Evolutionary conservation across 2,888 invertebrate genomes (phyloP).

Genomic region (Archaeoteleia sp.): DNA sequence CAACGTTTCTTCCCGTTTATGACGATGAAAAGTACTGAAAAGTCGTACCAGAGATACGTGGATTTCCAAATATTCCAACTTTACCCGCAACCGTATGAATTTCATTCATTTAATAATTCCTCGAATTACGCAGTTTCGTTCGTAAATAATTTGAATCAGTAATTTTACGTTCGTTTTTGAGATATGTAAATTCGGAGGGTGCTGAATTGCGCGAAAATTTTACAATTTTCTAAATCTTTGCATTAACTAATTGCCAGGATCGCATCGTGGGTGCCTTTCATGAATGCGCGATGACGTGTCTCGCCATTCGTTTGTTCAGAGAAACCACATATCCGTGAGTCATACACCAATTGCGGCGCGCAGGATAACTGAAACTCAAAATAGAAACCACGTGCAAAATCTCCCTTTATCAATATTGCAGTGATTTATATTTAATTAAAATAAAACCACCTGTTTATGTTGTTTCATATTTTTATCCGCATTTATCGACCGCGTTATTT

Average conservation of each 20-base stretch:
- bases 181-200: not conserved
- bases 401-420: slow-evolving; percentile 25
- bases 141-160: not conserved
- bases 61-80: slow-evolving; percentile 17
- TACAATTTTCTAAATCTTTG: not conserved
- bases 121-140: not conserved
- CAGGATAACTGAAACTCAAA: slow-evolving; percentile 34
- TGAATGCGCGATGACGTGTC: slow-evolving; percentile 56
- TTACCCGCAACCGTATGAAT: slow-evolving; percentile 1
- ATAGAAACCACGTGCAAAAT: slow-evolving; percentile 58
- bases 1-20: slow-evolving; percentile 25
- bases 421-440: too few relatives aligned
- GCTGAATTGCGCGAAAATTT: too few relatives aligned
- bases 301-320: slow-evolving; percentile 17
- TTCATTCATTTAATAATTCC: not conserved
- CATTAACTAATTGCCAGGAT: slow-evolving; percentile 6
- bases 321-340: slow-evolving; percentile 22
- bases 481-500: too few relatives aligned
- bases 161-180: not conserved
- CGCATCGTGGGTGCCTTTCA: slow-evolving; percentile 10
- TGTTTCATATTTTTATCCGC: not conserved
- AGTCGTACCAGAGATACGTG: too few relatives aligned
- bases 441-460: not conserved
- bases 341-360: slow-evolving; percentile 34
- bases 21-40: slow-evolving; percentile 15